phyloP scores from a whole-genome alignment of 2,888 invertebrate genomes.

The Dolichomitus sp. region DNA sequence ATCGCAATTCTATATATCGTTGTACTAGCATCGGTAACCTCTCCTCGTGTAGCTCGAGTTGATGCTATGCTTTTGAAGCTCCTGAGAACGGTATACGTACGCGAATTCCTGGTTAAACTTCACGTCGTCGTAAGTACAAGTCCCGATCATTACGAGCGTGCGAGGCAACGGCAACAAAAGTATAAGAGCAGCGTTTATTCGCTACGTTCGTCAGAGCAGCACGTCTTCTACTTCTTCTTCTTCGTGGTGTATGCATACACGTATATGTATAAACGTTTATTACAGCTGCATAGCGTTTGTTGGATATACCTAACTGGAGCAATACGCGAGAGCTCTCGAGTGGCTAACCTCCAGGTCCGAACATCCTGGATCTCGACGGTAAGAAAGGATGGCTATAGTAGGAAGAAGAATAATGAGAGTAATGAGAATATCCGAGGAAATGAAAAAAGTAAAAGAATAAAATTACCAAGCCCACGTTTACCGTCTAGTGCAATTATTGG shows the following conservation, averaged over 20 bases:
- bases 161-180: slow-evolving; percentile 46
- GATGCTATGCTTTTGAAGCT: slow-evolving; percentile 2
- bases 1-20: slow-evolving; percentile 22
- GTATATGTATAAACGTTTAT: slow-evolving; percentile 15
- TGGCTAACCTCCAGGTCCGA: slow-evolving; percentile 50
- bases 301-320: slow-evolving; percentile 58
- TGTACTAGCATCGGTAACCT: slow-evolving; percentile 20
- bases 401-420: slow-evolving; percentile 23
- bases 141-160: slow-evolving; percentile 38
- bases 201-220: slow-evolving; percentile 41
- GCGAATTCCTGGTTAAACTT: slow-evolving; percentile 47
- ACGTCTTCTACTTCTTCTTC: slow-evolving; percentile 25
- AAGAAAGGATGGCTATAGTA: slow-evolving; percentile 11
- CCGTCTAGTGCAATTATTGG: slow-evolving; percentile 58
- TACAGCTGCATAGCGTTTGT: slow-evolving; percentile 27
- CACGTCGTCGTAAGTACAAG: slow-evolving; percentile 39
- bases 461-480: slow-evolving; percentile 60
- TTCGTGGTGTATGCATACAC: neutral
- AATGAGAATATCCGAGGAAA: slow-evolving; percentile 26
- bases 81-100: slow-evolving; percentile 23
- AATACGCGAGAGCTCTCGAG: slow-evolving; percentile 51
- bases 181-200: slow-evolving; percentile 56
- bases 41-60: slow-evolving; percentile 15
- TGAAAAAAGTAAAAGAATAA: slow-evolving; percentile 34
- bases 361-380: slow-evolving; percentile 59